Conservation (phyloP, 1,140 invertebrate species). For the Panagrolaimus sp. region DNA sequence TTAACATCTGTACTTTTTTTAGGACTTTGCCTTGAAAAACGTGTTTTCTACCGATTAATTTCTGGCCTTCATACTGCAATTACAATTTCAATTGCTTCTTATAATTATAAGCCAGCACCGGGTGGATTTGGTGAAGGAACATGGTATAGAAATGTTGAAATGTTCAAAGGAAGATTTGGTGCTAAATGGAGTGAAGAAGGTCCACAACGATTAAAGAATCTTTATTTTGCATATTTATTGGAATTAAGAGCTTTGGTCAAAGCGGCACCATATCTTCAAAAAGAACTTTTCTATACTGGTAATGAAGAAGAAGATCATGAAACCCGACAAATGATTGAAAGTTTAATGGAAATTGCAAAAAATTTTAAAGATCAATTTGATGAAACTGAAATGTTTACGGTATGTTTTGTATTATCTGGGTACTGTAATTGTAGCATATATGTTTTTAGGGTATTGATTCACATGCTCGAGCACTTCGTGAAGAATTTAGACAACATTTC, state of each 20-base stretch:
- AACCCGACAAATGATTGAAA: constrained; percentile 74
- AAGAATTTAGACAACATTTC: constrained; percentile 90
- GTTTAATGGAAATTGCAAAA: constrained; percentile 70
- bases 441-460: constrained; percentile 48
- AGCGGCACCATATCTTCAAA: constrained; percentile 81
- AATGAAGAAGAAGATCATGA: constrained; percentile 77
- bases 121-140: constrained; percentile 64
- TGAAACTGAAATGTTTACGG: constrained; percentile 87
- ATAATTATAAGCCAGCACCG: constrained; percentile 59
- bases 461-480: constrained; percentile 59
- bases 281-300: constrained; percentile 85
- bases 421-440: constrained; percentile 19
- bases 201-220: constrained; percentile 84
- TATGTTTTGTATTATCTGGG: constrained; percentile 65
- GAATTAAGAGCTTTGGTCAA: constrained; percentile 84
- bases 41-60: constrained; percentile 88
- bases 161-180: constrained; percentile 81
- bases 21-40: constrained; percentile 70
- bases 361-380: constrained; percentile 88
- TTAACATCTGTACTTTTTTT: constrained; percentile 61
- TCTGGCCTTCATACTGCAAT: constrained; percentile 95
- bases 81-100: constrained; percentile 68
- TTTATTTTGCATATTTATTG: constrained; percentile 92
- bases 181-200: constrained; percentile 80
- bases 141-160: constrained; percentile 80